Evolutionary conservation across 1,140 invertebrate species (phyloP), one percentile per base, ranked within the genome.

Genomic region (Linepithema humile): DNA sequence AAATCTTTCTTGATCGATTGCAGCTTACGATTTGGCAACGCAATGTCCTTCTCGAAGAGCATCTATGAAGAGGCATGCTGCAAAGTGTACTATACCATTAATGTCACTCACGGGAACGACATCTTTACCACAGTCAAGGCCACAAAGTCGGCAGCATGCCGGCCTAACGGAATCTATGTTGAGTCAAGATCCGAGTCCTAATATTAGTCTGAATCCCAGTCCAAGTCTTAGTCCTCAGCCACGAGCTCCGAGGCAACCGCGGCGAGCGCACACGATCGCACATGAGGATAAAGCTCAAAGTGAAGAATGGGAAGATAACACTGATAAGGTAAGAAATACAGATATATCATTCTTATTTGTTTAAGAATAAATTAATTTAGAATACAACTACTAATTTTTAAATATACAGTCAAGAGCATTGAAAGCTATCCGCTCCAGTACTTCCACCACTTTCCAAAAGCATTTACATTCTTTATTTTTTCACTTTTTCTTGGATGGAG

Each of bases 21-120:
- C 93, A 97, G 97, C 97, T 69, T 97, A 97, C 90, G 97, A 98
- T 93, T 93, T 98, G 91, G 97, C 97, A 67, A 97, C 97, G 17
- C 97, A 97, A 88, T 97, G 97, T 91, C 96, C 96, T 72, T 96
- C 96, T 50, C 94, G 96, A 72, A 95, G 96, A 50, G 96, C 95
- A 26, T 96, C 96, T 4, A 95, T 96, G 90, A 95, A 97, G n/a
- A 96, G 97, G 45, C 97, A 97, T 92, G 96, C 97, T 0, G 95
- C 97, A 15, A 95, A 95, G 9, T 95, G 88, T 48, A 84, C 86
- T 90, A 82, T 95, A 94, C 90, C 92, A 90, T 88, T 93, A 86
- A 88, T 88, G 94, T 94, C 90, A 93, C 94, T 92, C 90, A 89
- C 91, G 9, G 95, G 95, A 0, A 95, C 95, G 35, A 95, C 97